Evolutionary conservation across 2,888 invertebrate genomes (phyloP).

Genomic region (Meloe dianella): DNA sequence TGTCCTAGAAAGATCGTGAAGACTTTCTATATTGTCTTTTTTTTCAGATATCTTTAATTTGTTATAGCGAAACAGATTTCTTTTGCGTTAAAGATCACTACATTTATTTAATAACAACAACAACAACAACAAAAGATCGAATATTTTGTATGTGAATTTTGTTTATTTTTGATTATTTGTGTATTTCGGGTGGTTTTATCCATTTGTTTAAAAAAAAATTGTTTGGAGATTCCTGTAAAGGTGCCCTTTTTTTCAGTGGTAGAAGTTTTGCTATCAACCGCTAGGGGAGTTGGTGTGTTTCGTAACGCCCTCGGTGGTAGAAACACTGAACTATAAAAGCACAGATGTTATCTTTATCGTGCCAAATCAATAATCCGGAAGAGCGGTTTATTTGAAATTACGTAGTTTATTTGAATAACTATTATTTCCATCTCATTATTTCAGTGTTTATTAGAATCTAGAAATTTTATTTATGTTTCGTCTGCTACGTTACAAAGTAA

Average conservation of each 20-base stretch:
- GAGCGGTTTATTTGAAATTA: constrained; percentile 5
- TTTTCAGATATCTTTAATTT: constrained; percentile 13
- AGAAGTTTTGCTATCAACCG: constrained; percentile 26
- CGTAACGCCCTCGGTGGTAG: constrained; percentile 31
- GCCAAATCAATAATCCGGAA: constrained; percentile 24
- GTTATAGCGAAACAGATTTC: not conserved
- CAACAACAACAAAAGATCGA: too few relatives aligned
- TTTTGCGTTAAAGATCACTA: not conserved
- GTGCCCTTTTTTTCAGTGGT: constrained; percentile 14
- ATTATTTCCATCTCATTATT: too few relatives aligned
- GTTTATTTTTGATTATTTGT: not conserved
- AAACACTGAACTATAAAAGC: constrained; percentile 24
- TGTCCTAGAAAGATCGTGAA: constrained; percentile 24
- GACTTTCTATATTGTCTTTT: constrained; percentile 26
- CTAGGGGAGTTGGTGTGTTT: constrained; percentile 27
- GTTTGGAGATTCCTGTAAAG: constrained; percentile 18
- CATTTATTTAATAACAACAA: too few relatives aligned
- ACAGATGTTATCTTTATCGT: constrained; percentile 23
- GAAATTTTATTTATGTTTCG: too few relatives aligned
- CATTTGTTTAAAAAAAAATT: not conserved
- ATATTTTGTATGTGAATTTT: not conserved
- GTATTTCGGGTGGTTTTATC: not conserved
- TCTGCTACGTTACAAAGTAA: not conserved
- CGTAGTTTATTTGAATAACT: not conserved
- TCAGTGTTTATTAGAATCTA: too few relatives aligned